phyloP scores from a whole-genome alignment of 1,140 invertebrate genomes.

The Drosophila seguyi region DNA sequence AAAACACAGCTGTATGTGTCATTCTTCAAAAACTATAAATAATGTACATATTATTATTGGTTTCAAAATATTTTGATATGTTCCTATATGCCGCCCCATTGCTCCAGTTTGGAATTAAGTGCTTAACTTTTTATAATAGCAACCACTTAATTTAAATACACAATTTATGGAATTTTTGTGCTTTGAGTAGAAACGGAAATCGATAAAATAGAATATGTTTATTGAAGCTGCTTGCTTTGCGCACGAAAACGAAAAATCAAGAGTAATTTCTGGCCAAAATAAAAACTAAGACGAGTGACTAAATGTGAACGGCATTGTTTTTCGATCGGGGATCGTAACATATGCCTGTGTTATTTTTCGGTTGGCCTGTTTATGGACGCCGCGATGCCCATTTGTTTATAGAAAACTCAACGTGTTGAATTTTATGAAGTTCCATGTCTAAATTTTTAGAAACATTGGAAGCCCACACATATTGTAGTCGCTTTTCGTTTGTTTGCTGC shows the following conservation, averaged over 20 bases:
- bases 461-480: conserved; percentile 11
- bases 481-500: conserved; percentile 30
- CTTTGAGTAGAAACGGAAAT: conserved; percentile 73
- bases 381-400: conserved; percentile 58
- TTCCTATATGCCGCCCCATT: conserved; percentile 26
- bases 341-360: conserved; percentile 38
- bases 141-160: conserved; percentile 56
- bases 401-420: conserved; percentile 59
- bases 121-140: conserved; percentile 48
- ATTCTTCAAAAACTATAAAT: conserved; percentile 41
- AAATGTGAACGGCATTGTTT: conserved; percentile 63
- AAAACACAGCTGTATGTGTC: conserved; percentile 52
- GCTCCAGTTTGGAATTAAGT: conserved; percentile 46
- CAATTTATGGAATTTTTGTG: conserved; percentile 49
- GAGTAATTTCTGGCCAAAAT: conserved; percentile 56
- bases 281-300: conserved; percentile 33
- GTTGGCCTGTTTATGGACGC: conserved; percentile 40
- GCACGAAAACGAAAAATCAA: conserved; percentile 41
- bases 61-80: not conserved
- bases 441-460: conserved; percentile 39
- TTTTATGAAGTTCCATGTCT: conserved; percentile 66
- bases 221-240: conserved; percentile 31
- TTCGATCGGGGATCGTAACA: conserved; percentile 36
- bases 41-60: not conserved
- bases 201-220: conserved; percentile 73